A percentile compares a stretch with the other conserved stretches of the same genome.
Evolutionary conservation across 1,140 invertebrate genomes (phyloP).

Genomic region (Alviniconcha marisindica): DNA sequence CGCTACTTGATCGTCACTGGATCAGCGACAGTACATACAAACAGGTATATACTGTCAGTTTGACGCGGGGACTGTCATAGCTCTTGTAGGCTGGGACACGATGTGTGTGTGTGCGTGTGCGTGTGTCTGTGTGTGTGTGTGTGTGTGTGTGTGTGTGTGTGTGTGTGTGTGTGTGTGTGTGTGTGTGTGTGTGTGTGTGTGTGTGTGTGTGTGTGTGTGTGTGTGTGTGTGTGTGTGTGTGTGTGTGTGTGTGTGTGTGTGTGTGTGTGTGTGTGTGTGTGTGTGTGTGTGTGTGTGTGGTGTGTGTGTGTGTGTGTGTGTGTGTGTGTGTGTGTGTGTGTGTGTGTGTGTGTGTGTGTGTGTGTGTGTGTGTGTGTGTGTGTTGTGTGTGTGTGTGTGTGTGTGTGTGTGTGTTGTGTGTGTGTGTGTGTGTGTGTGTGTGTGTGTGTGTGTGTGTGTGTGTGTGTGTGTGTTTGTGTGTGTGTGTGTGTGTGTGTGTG

Average conservation of each 20-base stretch:
- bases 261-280: neutral
- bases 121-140: neutral
- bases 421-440: too few species aligned
- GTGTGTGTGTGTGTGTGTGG: too few species aligned
- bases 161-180: neutral
- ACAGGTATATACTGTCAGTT: too few species aligned
- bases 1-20: too few species aligned
- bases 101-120: neutral
- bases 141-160: neutral
- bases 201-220: neutral
- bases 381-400: too few species aligned
- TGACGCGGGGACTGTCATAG: too few species aligned
- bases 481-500: neutral
- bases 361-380: too few species aligned
- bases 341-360: neutral
- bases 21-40: too few species aligned
- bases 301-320: too few species aligned
- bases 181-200: slow-evolving; percentile 1
- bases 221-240: neutral
- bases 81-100: too few species aligned
- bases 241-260: neutral
- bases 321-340: too few species aligned
- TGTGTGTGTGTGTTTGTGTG: neutral
- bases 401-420: too few species aligned
- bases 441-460: neutral